Evolutionary conservation across 2,888 invertebrate genomes (phyloP).

Genomic region (Heliconius cydno): DNA sequence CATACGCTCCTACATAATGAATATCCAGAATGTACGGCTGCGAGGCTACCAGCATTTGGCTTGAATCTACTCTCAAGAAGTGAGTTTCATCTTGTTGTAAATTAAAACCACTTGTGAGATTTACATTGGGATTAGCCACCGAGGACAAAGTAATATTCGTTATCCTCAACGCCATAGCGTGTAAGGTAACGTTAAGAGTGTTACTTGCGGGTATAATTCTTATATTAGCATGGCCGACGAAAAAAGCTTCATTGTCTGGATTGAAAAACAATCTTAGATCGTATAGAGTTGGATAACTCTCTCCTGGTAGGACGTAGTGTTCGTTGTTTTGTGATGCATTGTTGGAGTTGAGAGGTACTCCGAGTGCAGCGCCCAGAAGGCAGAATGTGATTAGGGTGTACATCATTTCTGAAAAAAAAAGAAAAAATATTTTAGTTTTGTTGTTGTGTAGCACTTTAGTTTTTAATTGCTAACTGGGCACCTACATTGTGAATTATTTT

Average conservation of each 20-base stretch:
- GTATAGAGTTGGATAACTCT: slow-evolving; percentile 81
- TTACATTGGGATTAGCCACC: slow-evolving; percentile 46
- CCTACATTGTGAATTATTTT: not conserved
- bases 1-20: slow-evolving; percentile 82
- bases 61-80: slow-evolving; percentile 76
- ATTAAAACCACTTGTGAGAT: slow-evolving; percentile 54
- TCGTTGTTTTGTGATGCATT: slow-evolving; percentile 50
- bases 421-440: not conserved
- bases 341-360: slow-evolving; percentile 54
- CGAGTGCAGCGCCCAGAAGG: slow-evolving; percentile 59
- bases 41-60: slow-evolving; percentile 57
- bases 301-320: slow-evolving; percentile 80
- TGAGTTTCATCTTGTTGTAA: slow-evolving; percentile 70
- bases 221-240: slow-evolving; percentile 76
- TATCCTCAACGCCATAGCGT: slow-evolving; percentile 76
- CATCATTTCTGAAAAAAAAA: slow-evolving; percentile 66
- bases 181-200: slow-evolving; percentile 69
- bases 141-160: slow-evolving; percentile 53
- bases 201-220: slow-evolving; percentile 57
- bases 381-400: slow-evolving; percentile 64
- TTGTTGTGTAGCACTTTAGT: no score
- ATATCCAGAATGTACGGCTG: slow-evolving; percentile 79
- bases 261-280: slow-evolving; percentile 76
- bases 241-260: slow-evolving; percentile 68
- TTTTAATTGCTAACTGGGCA: no score